Evolutionary conservation across 1,140 invertebrate genomes (phyloP).

Genomic region (Zaprionus capensis): DNA sequence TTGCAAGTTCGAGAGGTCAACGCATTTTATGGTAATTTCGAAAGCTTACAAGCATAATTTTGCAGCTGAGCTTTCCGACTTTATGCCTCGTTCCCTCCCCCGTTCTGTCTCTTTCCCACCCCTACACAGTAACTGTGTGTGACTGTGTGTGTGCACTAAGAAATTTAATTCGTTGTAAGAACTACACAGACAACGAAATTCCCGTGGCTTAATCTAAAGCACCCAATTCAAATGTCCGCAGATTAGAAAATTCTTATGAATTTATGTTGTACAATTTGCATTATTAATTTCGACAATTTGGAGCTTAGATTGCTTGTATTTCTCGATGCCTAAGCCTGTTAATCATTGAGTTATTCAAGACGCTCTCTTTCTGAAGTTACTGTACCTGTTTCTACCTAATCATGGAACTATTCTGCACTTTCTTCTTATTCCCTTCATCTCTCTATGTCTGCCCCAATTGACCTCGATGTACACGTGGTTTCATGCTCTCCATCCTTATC

Average conservation of each 20-base stretch:
- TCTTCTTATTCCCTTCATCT: background rate
- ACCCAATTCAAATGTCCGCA: slow-evolving; percentile 35
- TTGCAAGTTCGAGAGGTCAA: slow-evolving; percentile 58
- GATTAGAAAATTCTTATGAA: slow-evolving; percentile 21
- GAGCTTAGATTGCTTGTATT: background rate
- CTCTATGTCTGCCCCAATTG: background rate
- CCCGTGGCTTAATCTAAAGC: slow-evolving; percentile 34
- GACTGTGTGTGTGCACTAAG: slow-evolving; percentile 22
- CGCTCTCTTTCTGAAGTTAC: too few relatives aligned
- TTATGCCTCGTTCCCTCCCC: background rate
- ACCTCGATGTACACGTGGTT: background rate
- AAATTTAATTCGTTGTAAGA: slow-evolving; percentile 40
- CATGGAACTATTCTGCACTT: too few relatives aligned
- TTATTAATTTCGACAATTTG: slow-evolving; percentile 32
- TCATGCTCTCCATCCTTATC: background rate
- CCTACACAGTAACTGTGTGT: background rate
- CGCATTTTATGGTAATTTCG: slow-evolving; percentile 65
- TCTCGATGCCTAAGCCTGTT: background rate
- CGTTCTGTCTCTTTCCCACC: background rate
- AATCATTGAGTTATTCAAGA: background rate
- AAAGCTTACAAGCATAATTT: slow-evolving; percentile 65
- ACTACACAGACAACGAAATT: slow-evolving; percentile 30
- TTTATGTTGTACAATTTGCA: slow-evolving; percentile 20
- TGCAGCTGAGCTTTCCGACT: slow-evolving; percentile 47
- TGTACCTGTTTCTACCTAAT: too few relatives aligned